These are phyloP conservation scores for Pterophyllum scalare DNA, from an alignment of 2,113 vertebrate genomes.

Conservation along the genomic window DNA sequence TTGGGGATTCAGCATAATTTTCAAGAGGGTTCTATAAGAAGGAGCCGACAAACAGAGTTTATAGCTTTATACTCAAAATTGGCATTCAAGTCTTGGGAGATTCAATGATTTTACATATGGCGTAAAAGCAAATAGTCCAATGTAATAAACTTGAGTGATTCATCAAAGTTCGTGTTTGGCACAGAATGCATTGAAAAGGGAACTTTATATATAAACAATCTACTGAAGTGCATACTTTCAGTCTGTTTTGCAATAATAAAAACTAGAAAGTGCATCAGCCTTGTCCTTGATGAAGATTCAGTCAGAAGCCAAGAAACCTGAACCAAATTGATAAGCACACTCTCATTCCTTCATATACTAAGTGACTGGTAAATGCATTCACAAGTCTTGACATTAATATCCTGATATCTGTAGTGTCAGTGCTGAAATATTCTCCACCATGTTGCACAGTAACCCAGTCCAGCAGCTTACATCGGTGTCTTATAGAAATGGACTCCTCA, in stretches of 20 bases:
- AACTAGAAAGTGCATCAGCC: not conserved
- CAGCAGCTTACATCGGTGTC: not conserved
- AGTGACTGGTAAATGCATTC: not conserved
- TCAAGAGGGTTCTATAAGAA: conserved; percentile 1
- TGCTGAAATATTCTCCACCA: not conserved
- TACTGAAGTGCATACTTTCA: not conserved
- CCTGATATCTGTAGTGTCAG: conserved; percentile 1
- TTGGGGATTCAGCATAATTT: conserved; percentile 53
- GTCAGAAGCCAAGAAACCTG: not conserved
- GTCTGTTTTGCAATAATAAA: not conserved
- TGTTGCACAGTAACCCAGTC: not conserved
- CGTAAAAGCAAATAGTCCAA: conserved; percentile 32
- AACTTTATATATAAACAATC: conserved; percentile 18
- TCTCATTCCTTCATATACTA: not conserved
- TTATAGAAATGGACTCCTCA: not conserved
- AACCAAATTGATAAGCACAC: not conserved
- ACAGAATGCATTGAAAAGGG: not conserved
- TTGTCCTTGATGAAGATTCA: not conserved
- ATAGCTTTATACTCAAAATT: conserved; percentile 42
- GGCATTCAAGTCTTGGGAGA: conserved; percentile 46
- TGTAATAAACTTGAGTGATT: conserved; percentile 14
- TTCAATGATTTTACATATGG: conserved; percentile 29
- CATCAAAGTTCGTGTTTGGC: conserved; percentile 13
- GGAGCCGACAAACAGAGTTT: conserved; percentile 28
- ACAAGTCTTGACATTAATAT: not conserved